Base-by-base conservation (phyloP, 1,140 invertebrate species). In the Papilio machaon region DNA sequence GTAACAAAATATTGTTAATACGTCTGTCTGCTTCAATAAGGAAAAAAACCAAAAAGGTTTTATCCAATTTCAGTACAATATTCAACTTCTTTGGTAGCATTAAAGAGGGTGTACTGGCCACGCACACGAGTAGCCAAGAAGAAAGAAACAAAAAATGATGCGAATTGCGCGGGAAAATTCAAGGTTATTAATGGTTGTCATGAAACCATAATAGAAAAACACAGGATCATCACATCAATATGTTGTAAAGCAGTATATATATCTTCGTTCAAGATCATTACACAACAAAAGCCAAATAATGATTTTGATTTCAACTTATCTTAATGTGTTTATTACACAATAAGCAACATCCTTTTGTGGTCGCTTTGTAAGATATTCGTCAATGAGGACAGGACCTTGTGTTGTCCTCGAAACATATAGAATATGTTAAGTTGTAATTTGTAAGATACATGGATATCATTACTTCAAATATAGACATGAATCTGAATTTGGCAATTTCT, bases 291-390 rank as follows among this genome's bases (percentile, higher is more conserved):
- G 7, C 17, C 17, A 60, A 58, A 9, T 73, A 54, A 67, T 30
- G 15, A 64, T 64, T 67, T 67, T 15, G 23, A 35, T 67, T 67
- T 67, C 23, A 35, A 30, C 11, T 30, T 67, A 67, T 67, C 64
- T 67, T 67, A 67, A 67, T 67, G 30, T 67, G 6, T 67, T 64
- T 35, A 35, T 67, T 67, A 67, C 64, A 67, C 23, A 23, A 67
- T 67, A 67, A 13, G 30, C 35, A 6, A 67, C 11, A 64, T 67
- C 64, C 30, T 67, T 67, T 35, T 64, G 23, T 64, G 3, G 9
- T 11, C 11, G 60, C 60, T 64, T 64, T 67, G 64, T 30, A 30
- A 35, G 30, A 13, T 13, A n/a, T 13, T 17, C 13, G 52, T 35
- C 64, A 35, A 35, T 35, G 30, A 30, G 11, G 23, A 35, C 64